Base-by-base conservation (phyloP, 2,797 vertebrate species). In the Parambassis ranga region DNA sequence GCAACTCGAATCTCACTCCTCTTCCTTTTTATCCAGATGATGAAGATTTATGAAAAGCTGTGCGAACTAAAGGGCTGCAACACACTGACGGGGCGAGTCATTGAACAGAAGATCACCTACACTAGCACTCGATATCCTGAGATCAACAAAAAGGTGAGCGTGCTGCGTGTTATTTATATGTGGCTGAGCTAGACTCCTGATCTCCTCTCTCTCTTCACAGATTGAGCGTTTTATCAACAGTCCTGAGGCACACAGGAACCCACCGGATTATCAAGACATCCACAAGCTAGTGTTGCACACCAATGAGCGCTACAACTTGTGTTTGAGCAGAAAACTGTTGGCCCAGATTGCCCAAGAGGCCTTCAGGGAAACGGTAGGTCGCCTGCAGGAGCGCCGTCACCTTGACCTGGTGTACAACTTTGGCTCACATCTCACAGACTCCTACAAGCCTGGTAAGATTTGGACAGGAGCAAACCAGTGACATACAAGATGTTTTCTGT, bases 391-490 rank as follows among this genome's bases (percentile, higher is more conserved):
- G 8, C 64, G 96, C 0, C 87, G 96, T 0, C 95, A 96, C 67
- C 89, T 95, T 0, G 96, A 98, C 66, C 88, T 97, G 65, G 91
- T 96, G 7, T 98, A 93, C 77, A 97, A 97, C 89, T 98, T 98
- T 0, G 96, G 96, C 16, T 96, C 93, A 2, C 93, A 94, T 41
- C 93, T 98, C 51, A 97, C 96, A 0, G 95, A 98, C 44, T 0
- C 30, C 18, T 98, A 95, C 42, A 93, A 87, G 41, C 89, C 90
- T 4, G 84, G 96, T 97, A 62, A 76, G 56, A 19, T 3, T 5
- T 0, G 10, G 31, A 23, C 14, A 24, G 30, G 23, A 15, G 48
- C 31, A n/a, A n/a, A n/a, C n/a, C n/a, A n/a, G n/a, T n/a, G n/a
- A n/a, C n/a, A n/a, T n/a, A n/a, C n/a, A n/a, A n/a, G n/a, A n/a